phyloP scores from a whole-genome alignment of 2,113 vertebrate genomes.

The Hippocampus zosterae region DNA sequence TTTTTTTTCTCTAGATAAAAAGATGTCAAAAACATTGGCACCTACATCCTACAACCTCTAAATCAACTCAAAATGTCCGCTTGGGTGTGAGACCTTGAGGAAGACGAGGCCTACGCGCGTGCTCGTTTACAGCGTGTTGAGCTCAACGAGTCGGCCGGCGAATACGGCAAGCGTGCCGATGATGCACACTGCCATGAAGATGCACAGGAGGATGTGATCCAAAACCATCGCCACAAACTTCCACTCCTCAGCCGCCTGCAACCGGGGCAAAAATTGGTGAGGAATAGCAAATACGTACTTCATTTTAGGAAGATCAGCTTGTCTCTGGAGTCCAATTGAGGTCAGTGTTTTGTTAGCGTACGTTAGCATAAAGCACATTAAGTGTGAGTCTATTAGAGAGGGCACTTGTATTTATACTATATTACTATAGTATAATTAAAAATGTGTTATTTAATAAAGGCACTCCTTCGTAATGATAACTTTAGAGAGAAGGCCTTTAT shows the following conservation, averaged over 20 bases:
- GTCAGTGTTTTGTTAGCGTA: too few relatives aligned
- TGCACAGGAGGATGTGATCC: conserved; percentile 92
- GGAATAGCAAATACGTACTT: too few relatives aligned
- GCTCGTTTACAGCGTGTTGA: conserved; percentile 77
- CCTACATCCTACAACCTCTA: background rate
- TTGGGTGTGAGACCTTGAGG: background rate
- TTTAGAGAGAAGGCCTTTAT: too few relatives aligned
- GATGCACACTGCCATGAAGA: conserved; percentile 95
- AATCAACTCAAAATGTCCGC: background rate
- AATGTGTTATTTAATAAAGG: too few relatives aligned
- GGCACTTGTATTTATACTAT: too few relatives aligned
- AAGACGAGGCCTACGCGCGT: background rate
- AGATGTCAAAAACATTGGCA: background rate
- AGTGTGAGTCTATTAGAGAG: too few relatives aligned
- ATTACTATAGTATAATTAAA: too few relatives aligned
- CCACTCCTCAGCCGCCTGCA: conserved; percentile 94
- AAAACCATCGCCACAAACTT: conserved; percentile 98
- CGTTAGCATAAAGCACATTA: too few relatives aligned
- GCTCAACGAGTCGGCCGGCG: conserved; percentile 91
- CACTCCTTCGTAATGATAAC: too few relatives aligned
- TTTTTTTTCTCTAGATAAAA: background rate
- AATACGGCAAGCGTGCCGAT: conserved; percentile 93
- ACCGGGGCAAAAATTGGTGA: background rate
- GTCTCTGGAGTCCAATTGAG: too few relatives aligned
- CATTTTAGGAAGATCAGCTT: too few relatives aligned